Evolutionary conservation across 2,888 invertebrate species (phyloP), one percentile per base, ranked within the genome.

Genomic region (Rhamnusium bicolor): DNA sequence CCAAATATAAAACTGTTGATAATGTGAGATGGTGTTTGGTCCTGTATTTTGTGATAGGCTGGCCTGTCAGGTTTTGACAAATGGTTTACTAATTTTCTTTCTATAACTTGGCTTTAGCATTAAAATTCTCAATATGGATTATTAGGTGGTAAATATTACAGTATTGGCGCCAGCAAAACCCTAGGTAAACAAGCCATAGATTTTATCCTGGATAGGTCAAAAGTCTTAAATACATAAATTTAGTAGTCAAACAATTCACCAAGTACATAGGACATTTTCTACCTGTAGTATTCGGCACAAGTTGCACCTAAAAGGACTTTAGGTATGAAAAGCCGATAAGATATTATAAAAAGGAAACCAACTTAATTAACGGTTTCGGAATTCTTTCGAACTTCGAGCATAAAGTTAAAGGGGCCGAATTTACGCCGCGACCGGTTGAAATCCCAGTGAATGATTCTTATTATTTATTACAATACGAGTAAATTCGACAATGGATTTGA

Each of bases 311-410:
- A 29, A 60, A 19, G 58, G 19, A n/a, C 63, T 14, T 12, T 49
- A 51, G 63, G 51, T 63, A 63, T 18, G 53, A 65, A 62, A 65
- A 53, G 53, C 51, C 51, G 51, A 65, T 53, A 53, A 47, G 65
- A 24, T 40, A 53, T 27, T 29, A 7, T 58, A 29, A 32, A 65
- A 65, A 65, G 18, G 53, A 27, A 51, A 53, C 65, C 65, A 24
- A 65, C 65, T 51, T 65, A 65, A 65, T 65, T 65, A 65, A 65
- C 65, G 51, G 65, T 65, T 63, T 65, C 53, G 53, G n/a, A 24
- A 65, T 65, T 65, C 65, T 29, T 49, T 27, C 4, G 29, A 29
- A 32, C 53, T 53, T 12, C 63, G 27, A 14, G 62, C 62, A 47
- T 40, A 60, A 51, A 29, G 12, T 53, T 32, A 53, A 40, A 40